These are phyloP conservation scores for Axea sp. DNA, from an alignment of 2,888 invertebrate species.

Conservation along the genomic window DNA sequence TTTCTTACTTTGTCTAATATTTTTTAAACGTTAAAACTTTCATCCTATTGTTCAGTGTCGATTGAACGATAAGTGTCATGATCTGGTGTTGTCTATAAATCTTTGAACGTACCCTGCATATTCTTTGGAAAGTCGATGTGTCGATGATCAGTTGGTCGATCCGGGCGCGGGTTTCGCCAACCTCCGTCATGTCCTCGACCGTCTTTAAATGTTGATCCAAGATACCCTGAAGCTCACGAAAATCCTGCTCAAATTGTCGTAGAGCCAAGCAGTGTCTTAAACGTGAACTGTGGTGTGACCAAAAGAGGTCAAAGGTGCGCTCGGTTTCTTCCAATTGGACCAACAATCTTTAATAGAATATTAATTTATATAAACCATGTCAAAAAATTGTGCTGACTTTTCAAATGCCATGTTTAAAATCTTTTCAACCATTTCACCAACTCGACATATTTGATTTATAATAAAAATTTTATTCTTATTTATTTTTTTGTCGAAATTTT, in stretches of 20 bases:
- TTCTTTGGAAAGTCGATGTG: conserved; percentile 88
- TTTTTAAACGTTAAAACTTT: too few relatives aligned
- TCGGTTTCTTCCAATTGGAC: conserved; percentile 97
- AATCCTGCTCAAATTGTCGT: conserved; percentile 96
- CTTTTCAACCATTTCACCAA: too few relatives aligned
- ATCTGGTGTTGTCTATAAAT: conserved; percentile 10
- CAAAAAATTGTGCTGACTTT: too few relatives aligned
- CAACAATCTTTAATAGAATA: conserved; percentile 84
- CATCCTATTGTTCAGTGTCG: conserved; percentile 20
- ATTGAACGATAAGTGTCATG: conserved; percentile 18
- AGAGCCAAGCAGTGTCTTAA: conserved; percentile 94
- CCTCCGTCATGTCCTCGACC: conserved; percentile 91
- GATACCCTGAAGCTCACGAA: conserved; percentile 91
- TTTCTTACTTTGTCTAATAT: too few relatives aligned
- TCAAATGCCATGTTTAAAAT: too few relatives aligned
- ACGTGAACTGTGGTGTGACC: conserved; percentile 94
- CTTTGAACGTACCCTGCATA: conserved; percentile 81
- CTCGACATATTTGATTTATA: too few relatives aligned
- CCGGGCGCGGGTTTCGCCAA: conserved; percentile 91
- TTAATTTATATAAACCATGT: too few relatives aligned
- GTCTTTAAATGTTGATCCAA: conserved; percentile 90
- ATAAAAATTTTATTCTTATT: too few relatives aligned
- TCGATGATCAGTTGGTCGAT: conserved; percentile 90
- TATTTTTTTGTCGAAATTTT: too few relatives aligned
- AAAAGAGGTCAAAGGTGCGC: conserved; percentile 95